These are phyloP conservation scores for Cryptotis parvus DNA, from an alignment of 2,113 vertebrate species.

Conservation along the genomic window DNA sequence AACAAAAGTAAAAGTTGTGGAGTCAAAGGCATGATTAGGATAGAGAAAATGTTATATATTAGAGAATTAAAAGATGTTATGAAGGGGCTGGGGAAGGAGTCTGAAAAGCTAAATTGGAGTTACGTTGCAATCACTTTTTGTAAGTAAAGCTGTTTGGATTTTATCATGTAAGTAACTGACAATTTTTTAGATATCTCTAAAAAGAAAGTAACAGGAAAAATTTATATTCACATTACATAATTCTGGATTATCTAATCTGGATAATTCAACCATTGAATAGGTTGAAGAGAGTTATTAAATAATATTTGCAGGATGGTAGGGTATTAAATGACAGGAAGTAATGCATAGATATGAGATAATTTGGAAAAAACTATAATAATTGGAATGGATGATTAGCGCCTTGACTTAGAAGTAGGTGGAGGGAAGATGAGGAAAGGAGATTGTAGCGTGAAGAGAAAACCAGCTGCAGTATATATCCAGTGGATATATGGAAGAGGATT, in stretches of 20 bases:
- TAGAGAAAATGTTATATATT: not conserved
- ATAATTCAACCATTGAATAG: too few species aligned
- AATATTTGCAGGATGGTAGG: not conserved
- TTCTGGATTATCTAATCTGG: too few species aligned
- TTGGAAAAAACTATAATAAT: not conserved
- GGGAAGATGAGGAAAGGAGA: not conserved
- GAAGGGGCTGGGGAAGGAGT: not conserved
- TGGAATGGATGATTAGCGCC: not conserved
- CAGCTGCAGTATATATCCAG: too few species aligned
- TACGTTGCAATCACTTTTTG: not conserved
- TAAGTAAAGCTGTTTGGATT: not conserved
- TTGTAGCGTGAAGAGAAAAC: not conserved
- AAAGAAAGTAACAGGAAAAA: not conserved
- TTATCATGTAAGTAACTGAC: not conserved
- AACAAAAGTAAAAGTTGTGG: not conserved
- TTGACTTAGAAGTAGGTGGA: too few species aligned
- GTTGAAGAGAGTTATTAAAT: not conserved
- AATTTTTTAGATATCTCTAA: conserved; percentile 9
- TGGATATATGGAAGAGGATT: not conserved
- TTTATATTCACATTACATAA: not conserved
- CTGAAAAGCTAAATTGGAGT: not conserved
- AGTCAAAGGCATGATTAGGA: not conserved
- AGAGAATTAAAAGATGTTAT: not conserved
- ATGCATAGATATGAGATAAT: not conserved
- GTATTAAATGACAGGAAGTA: not conserved